These are phyloP conservation scores for Cricetomys ansorgei DNA, from an alignment of 2,113 vertebrate species.

Conservation along the genomic window DNA sequence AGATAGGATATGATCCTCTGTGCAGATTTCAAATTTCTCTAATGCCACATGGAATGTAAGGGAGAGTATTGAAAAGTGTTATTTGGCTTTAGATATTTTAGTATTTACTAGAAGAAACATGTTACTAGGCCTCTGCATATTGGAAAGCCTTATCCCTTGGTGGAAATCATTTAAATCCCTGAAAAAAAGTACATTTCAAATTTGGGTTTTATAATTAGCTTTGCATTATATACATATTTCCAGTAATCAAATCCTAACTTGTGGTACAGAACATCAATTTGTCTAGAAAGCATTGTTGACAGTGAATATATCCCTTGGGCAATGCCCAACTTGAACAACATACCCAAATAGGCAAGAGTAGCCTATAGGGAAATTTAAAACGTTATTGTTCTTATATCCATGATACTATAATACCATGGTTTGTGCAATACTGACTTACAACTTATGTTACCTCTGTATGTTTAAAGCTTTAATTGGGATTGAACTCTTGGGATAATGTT, in stretches of 20 bases:
- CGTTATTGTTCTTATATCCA: conserved; percentile 65
- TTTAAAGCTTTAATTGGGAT: conserved; percentile 62
- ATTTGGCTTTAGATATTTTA: conserved; percentile 46
- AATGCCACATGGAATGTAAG: conserved; percentile 9
- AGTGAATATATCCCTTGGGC: conserved; percentile 33
- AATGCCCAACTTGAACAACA: conserved; percentile 54
- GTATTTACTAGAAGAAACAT: conserved; percentile 27
- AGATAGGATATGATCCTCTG: neutral
- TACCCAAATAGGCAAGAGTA: conserved; percentile 43
- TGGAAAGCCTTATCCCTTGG: conserved; percentile 47
- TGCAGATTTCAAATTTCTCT: conserved; percentile 51
- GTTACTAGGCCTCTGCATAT: neutral
- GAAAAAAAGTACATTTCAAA: conserved; percentile 47
- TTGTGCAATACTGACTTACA: conserved; percentile 47
- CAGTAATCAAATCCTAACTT: conserved; percentile 62
- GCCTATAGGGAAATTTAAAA: conserved; percentile 74
- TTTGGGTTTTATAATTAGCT: conserved; percentile 70
- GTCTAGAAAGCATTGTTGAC: conserved; percentile 66
- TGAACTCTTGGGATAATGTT: conserved; percentile 40
- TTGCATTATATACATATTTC: conserved; percentile 64
- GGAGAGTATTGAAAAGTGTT: conserved; percentile 39
- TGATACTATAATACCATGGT: conserved; percentile 60
- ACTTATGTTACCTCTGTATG: conserved; percentile 59
- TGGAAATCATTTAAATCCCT: conserved; percentile 57
- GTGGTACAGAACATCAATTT: conserved; percentile 35